Evolutionary conservation across 1,140 invertebrate genomes (phyloP), one percentile per base, ranked within the genome.

Genomic region (Metopolophium dirhodum): DNA sequence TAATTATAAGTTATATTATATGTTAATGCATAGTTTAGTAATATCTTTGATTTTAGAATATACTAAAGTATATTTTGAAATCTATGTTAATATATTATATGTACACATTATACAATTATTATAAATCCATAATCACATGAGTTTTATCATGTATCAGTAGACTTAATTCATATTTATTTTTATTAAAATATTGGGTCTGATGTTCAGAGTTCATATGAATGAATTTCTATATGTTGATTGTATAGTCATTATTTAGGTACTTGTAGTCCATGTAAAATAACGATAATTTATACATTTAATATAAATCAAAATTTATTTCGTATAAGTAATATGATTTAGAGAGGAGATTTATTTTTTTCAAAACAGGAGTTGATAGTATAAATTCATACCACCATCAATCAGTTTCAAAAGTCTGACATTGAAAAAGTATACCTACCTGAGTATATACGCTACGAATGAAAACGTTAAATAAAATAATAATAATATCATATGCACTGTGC

Each of bases 351-450:
- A 26, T 57, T 41, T 57, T 9, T 89, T 37, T 11, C 1, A 37
- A 57, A 89, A 37, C 8, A 54, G 26, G 30, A 57, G 35, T 26
- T 26, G 22, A 37, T 89, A 51, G 9, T 26, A 23, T 83, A 49
- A 87, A 87, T 87, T n/a, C 30, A 77, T 77, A 77, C n/a, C n/a
- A 49, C 30, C n/a, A 49, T 57, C 88, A 57, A 35, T 49, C 86
- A 49, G 86, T 88, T 51, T 89, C 35, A 37, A 57, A 23, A 35
- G 51, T 26, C 49, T 57, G 88, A 54, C 51, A 89, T 23, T 57
- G 51, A 89, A 23, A 89, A 89, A 54, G 87, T 89, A 89, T 18
- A 89, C 26, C 9, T 18, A 89, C 26, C 9, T 41, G 4, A 35
- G n/a, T 89, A 23, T 89, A 23, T 57, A 20, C 51, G 45, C 3